phyloP scores from a whole-genome alignment of 2,888 invertebrate species.

The Drosophila pseudotakahashii region DNA sequence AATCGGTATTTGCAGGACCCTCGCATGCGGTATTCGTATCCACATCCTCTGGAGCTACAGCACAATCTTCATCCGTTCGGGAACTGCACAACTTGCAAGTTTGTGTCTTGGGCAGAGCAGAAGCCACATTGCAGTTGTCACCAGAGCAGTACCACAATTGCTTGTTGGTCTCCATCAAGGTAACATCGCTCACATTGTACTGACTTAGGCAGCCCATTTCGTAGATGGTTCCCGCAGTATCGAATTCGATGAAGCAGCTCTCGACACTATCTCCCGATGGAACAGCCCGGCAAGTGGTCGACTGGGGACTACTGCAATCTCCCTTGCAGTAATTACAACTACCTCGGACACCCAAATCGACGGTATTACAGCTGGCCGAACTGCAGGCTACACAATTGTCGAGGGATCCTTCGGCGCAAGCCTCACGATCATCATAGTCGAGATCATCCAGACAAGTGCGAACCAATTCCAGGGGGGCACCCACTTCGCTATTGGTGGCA shows the following conservation, averaged over 20 bases:
- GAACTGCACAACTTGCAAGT: constrained; percentile 75
- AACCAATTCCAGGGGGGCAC: constrained; percentile 67
- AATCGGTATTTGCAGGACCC: constrained; percentile 62
- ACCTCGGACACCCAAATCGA: constrained; percentile 64
- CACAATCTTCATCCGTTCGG: constrained; percentile 66
- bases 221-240: constrained; percentile 50
- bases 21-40: constrained; percentile 53
- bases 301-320: constrained; percentile 61
- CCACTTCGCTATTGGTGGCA: constrained; percentile 62
- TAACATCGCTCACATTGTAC: constrained; percentile 65
- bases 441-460: constrained; percentile 81
- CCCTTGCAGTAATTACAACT: constrained; percentile 75
- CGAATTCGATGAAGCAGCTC: constrained; percentile 72
- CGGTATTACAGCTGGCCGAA: constrained; percentile 63
- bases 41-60: constrained; percentile 55
- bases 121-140: constrained; percentile 74
- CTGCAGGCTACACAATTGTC: constrained; percentile 68
- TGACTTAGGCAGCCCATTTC: constrained; percentile 78
- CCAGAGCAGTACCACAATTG: constrained; percentile 72
- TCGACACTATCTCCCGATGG: constrained; percentile 53
- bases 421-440: constrained; percentile 69
- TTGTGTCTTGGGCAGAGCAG: constrained; percentile 57
- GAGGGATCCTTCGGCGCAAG: constrained; percentile 54
- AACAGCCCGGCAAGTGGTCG: constrained; percentile 66
- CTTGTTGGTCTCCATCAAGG: constrained; percentile 53